phyloP scores from a whole-genome alignment of 2,888 invertebrate genomes.

The Chrysotoxum bicinctum region DNA sequence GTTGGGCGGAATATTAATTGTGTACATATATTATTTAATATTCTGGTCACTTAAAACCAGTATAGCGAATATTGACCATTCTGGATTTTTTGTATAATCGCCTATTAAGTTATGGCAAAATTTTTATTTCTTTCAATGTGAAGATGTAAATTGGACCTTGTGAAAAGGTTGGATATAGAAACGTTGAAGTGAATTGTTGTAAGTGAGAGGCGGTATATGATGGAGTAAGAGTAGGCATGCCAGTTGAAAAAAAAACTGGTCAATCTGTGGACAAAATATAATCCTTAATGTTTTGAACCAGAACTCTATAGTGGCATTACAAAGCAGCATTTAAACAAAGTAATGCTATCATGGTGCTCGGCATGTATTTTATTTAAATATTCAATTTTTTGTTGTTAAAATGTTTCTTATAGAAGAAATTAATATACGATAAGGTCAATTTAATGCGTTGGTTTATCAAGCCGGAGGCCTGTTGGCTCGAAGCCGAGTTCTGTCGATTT shows the following conservation, averaged over 20 bases:
- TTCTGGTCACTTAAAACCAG: not conserved
- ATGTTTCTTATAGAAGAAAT: too few relatives aligned
- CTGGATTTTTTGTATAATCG: not conserved
- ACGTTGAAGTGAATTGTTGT: not conserved
- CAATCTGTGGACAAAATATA: not conserved
- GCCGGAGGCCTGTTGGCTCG: too few relatives aligned
- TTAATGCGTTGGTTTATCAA: too few relatives aligned
- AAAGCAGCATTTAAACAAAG: too few relatives aligned
- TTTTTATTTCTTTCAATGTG: not conserved
- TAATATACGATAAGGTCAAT: too few relatives aligned
- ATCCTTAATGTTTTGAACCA: not conserved
- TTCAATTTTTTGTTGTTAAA: too few relatives aligned
- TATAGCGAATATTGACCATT: slow-evolving; percentile 17
- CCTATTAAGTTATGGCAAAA: not conserved
- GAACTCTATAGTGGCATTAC: not conserved
- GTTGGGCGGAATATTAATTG: slow-evolving; percentile 26
- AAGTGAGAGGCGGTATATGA: not conserved
- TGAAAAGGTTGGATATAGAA: not conserved
- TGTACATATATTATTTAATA: not conserved
- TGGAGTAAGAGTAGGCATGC: not conserved
- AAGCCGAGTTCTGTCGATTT: too few relatives aligned
- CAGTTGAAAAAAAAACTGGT: not conserved
- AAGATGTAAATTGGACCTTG: slow-evolving; percentile 1
- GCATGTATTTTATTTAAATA: too few relatives aligned
- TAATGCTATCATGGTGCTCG: too few relatives aligned